Base-by-base conservation (phyloP, 2,888 invertebrate genomes). In the Ptychoptera albimana region DNA sequence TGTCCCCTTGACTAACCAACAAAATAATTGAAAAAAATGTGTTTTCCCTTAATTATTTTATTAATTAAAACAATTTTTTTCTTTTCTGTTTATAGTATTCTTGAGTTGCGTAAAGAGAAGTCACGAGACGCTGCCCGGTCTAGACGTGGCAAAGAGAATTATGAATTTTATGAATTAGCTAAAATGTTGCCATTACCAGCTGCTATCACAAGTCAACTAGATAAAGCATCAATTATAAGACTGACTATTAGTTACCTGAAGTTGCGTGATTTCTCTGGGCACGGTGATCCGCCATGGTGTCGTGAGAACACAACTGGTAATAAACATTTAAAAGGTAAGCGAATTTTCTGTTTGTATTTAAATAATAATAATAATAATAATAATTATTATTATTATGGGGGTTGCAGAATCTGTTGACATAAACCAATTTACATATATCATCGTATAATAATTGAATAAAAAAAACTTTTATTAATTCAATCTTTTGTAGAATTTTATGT, bases 281-380 rank as follows among this genome's bases (percentile, higher is more conserved):
- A 92, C 64, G 94, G 94, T 0, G 93, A 94, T 60, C 94, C 94
- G 14, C 92, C 92, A 65, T 96, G 96, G 94, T 85, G 78, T 57
- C 69, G 88, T 37, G 88, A 88, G 55, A 74, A 76, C 13, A 80
- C 82, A 42, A 78, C 81, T 40, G 75, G 79, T 48, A 82, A 78
- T 65, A 87, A 87, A 68, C 74, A 77, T 42, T 72, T 85, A 52
- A 88, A 88, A 80, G 80, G 87, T 87, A 66, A 69, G 75, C 62
- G 7, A 23, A 5, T 5, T 5, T 23, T 23, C 23, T 23, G 7
- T 23, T 23, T n/a, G n/a, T n/a, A n/a, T 23, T 23, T 23, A 23
- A 23, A 23, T 23, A 5, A 3, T 23, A n/a, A n/a, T n/a, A n/a
- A n/a, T n/a, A n/a, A 5, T 23, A 23, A 23, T 23, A 7, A 5